phyloP scores from a whole-genome alignment of 2,888 invertebrate species.

The Tenodera sinensis region DNA sequence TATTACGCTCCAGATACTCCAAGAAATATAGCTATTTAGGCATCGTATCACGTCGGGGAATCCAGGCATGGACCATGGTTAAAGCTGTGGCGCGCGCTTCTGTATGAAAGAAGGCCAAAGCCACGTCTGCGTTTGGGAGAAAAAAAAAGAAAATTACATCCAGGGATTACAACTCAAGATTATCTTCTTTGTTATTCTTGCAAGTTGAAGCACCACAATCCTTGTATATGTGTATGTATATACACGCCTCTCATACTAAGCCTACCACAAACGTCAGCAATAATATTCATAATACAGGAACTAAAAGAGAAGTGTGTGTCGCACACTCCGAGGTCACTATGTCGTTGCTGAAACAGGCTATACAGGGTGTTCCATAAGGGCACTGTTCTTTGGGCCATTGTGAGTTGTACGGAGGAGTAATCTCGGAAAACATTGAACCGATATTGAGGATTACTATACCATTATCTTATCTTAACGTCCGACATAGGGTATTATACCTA shows the following conservation, averaged over 20 bases:
- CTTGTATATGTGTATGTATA: not conserved
- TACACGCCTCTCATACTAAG: not conserved
- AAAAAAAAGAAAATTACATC: not conserved
- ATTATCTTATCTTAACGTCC: too few species aligned
- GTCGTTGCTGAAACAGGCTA: too few species aligned
- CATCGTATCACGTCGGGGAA: slow-evolving; percentile 1
- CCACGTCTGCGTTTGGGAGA: not conserved
- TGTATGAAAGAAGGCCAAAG: not conserved
- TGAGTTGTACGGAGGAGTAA: too few species aligned
- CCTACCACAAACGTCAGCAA: not conserved
- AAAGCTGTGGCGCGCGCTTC: not conserved
- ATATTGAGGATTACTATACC: too few species aligned
- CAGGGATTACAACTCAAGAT: not conserved
- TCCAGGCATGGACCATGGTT: not conserved
- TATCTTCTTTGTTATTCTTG: not conserved
- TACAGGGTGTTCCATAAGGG: too few species aligned
- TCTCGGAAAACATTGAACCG: too few species aligned
- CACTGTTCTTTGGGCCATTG: too few species aligned
- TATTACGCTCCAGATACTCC: not conserved
- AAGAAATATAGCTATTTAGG: slow-evolving; percentile 4
- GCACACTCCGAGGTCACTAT: not conserved
- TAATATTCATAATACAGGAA: not conserved
- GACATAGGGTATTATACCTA: too few species aligned
- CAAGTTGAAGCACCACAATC: not conserved
- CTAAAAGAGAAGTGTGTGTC: not conserved